Evolutionary conservation across 2,888 invertebrate species (phyloP).

Genomic region (Mactromeris polynyma): DNA sequence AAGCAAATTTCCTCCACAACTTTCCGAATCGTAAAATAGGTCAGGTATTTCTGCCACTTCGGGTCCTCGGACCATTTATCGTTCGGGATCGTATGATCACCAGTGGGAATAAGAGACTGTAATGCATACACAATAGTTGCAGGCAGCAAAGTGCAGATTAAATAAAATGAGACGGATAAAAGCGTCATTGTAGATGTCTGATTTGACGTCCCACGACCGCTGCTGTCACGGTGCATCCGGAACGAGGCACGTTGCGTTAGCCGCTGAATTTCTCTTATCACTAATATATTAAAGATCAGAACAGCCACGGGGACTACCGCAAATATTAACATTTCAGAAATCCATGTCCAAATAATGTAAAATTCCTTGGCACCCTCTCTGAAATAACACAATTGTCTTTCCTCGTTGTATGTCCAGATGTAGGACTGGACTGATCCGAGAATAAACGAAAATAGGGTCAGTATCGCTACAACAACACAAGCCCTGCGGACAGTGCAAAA

Average conservation of each 20-base stretch:
- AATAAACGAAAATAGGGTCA: conserved; percentile 75
- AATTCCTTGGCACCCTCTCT: conserved; percentile 73
- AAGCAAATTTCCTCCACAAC: conserved; percentile 84
- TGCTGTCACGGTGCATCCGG: conserved; percentile 63
- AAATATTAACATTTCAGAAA: conserved; percentile 84
- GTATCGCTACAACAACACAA: conserved; percentile 74
- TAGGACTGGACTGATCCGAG: conserved; percentile 83
- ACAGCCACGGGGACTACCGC: conserved; percentile 84
- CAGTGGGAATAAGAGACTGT: conserved; percentile 77
- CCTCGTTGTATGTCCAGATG: conserved; percentile 83
- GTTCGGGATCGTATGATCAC: conserved; percentile 72
- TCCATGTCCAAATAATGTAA: conserved; percentile 84
- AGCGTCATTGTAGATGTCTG: conserved; percentile 86
- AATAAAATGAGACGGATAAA: conserved; percentile 86
- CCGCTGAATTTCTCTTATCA: conserved; percentile 84
- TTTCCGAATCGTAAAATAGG: conserved; percentile 81
- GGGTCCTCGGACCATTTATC: conserved; percentile 77
- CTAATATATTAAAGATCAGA: conserved; percentile 85
- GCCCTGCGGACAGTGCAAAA: conserved; percentile 85
- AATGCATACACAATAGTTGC: conserved; percentile 85
- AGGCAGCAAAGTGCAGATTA: conserved; percentile 86
- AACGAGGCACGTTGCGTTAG: conserved; percentile 80
- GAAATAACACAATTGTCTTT: conserved; percentile 75
- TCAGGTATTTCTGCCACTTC: conserved; percentile 83
- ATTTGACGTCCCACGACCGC: conserved; percentile 58